A percentile compares a stretch with the other conserved stretches of the same genome.
These are phyloP conservation scores for Murina feae DNA, from an alignment of 2,113 vertebrate genomes.

Conservation along the genomic window DNA sequence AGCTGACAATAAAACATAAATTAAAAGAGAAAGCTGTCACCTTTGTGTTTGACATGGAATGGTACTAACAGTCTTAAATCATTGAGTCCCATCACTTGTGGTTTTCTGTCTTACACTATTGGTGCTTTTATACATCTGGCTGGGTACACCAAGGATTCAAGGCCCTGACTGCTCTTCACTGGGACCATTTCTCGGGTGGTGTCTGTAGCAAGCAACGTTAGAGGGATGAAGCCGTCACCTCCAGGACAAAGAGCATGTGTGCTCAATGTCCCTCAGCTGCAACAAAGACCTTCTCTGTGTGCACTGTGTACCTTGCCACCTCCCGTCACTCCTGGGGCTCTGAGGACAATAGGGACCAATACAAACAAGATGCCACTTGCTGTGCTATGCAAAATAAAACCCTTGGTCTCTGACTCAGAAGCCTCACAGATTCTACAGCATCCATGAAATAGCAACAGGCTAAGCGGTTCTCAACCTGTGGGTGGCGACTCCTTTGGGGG, in stretches of 20 bases:
- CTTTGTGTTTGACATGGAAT: background rate
- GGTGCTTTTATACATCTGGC: background rate
- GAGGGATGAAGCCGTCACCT: background rate
- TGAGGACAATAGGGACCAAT: background rate
- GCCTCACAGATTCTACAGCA: background rate
- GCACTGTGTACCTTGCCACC: background rate
- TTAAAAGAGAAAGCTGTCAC: background rate
- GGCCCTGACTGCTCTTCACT: background rate
- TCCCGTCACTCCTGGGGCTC: background rate
- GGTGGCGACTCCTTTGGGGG: no score
- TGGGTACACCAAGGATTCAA: background rate
- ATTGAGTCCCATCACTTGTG: background rate
- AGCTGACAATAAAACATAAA: background rate
- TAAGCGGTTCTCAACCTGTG: no score
- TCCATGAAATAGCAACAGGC: background rate
- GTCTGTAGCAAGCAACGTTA: background rate
- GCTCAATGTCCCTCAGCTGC: background rate
- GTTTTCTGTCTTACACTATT: background rate
- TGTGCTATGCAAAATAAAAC: background rate
- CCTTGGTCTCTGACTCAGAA: background rate
- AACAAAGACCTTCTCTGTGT: background rate
- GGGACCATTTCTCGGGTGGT: background rate
- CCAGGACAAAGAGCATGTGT: background rate
- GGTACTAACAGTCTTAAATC: background rate
- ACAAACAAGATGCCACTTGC: background rate